Conservation (phyloP, 2,113 vertebrate genomes). For the Mugil cephalus region DNA sequence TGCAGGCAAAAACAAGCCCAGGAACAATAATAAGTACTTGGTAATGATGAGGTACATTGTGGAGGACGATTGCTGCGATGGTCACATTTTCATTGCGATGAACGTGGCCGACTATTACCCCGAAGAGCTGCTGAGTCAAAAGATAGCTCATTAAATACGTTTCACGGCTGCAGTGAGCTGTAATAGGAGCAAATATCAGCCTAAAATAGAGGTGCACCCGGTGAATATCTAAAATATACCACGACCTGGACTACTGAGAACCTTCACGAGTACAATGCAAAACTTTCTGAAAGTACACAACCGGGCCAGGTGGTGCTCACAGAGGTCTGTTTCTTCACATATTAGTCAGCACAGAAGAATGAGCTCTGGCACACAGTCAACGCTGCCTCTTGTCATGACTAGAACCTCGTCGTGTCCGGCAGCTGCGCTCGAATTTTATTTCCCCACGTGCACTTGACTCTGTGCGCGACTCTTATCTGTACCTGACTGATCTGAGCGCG, state of each 20-base stretch:
- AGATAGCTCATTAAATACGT: conserved; percentile 11
- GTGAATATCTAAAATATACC: neutral
- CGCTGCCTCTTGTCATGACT: conserved; percentile 51
- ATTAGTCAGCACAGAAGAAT: conserved; percentile 61
- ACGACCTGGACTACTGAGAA: too few relatives aligned
- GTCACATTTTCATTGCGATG: conserved; percentile 20
- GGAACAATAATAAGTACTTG: conserved; percentile 23
- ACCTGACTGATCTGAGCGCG: conserved; percentile 25
- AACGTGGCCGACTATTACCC: conserved; percentile 7
- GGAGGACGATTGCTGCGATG: conserved; percentile 9
- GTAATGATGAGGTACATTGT: conserved; percentile 24
- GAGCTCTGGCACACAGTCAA: conserved; percentile 42
- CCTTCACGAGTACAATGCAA: neutral
- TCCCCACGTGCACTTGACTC: conserved; percentile 47
- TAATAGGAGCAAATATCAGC: conserved; percentile 7
- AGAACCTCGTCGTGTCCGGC: conserved; percentile 18
- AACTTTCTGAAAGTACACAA: conserved; percentile 19
- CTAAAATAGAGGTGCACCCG: neutral
- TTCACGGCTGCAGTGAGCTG: conserved; percentile 22
- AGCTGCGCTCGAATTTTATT: conserved; percentile 53
- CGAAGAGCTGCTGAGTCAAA: conserved; percentile 21
- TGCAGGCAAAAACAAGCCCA: conserved; percentile 5
- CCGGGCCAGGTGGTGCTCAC: conserved; percentile 18
- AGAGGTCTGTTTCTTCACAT: conserved; percentile 13
- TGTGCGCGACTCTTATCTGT: conserved; percentile 45